phyloP scores from a whole-genome alignment of 2,113 vertebrate species.

The Meleagris gallopavo region DNA sequence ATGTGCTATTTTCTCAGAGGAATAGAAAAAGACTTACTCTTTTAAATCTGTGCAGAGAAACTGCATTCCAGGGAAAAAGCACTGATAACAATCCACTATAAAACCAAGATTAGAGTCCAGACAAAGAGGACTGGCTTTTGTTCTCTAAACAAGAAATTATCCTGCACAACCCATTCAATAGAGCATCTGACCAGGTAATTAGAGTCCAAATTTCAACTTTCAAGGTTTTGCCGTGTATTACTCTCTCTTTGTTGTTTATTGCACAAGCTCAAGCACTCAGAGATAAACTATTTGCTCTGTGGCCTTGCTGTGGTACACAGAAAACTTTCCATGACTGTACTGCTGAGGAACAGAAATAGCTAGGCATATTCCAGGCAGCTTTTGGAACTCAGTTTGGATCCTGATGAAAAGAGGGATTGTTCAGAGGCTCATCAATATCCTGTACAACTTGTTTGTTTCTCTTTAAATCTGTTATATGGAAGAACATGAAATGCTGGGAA shows the following conservation, averaged over 20 bases:
- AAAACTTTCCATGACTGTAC: constrained; percentile 75
- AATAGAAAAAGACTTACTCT: constrained; percentile 21
- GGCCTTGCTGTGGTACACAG: constrained; percentile 68
- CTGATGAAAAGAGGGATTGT: constrained; percentile 49
- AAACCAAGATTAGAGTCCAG: constrained; percentile 40
- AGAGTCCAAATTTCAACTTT: constrained; percentile 13
- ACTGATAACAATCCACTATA: constrained; percentile 22
- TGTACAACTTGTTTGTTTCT: constrained; percentile 15
- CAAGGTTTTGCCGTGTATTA: constrained; percentile 64
- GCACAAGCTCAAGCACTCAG: constrained; percentile 1
- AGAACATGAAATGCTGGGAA: rapidly evolving
- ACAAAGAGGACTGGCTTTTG: constrained; percentile 12
- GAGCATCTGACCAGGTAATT: constrained; percentile 53
- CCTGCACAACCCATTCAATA: background rate
- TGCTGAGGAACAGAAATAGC: constrained; percentile 67
- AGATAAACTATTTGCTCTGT: constrained; percentile 70
- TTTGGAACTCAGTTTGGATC: constrained; percentile 42
- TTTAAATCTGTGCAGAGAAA: constrained; percentile 32
- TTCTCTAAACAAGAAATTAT: constrained; percentile 25
- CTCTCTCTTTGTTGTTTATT: constrained; percentile 57
- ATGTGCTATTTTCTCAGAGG: background rate
- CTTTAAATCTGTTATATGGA: constrained; percentile 1
- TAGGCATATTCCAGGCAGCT: constrained; percentile 38
- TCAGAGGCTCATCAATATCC: background rate
- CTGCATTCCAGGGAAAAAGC: background rate